Conservation (phyloP, 2,797 vertebrate genomes). For the Urophycis tenuis region DNA sequence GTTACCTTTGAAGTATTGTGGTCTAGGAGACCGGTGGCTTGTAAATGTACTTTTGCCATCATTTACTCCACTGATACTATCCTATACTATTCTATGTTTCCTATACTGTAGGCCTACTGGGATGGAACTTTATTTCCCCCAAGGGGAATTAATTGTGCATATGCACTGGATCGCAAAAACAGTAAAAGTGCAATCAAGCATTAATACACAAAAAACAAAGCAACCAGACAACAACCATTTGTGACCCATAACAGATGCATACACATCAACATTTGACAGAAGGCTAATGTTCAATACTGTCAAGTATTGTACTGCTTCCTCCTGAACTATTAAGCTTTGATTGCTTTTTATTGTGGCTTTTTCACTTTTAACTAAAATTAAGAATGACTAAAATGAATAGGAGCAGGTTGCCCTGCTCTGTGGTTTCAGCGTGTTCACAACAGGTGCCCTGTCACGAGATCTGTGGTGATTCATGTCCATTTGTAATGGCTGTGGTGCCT, state of each 20-base stretch:
- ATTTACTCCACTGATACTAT: not conserved
- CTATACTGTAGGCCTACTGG: not conserved
- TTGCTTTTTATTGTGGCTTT: not conserved
- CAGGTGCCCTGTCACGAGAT: no score
- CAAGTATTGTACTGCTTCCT: not conserved
- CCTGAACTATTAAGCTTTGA: not conserved
- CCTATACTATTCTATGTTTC: not conserved
- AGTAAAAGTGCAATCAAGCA: not conserved
- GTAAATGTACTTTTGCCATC: not conserved
- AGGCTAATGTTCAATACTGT: no score
- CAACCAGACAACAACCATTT: not conserved
- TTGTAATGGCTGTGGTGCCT: no score
- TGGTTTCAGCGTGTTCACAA: no score
- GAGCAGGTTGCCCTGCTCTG: no score
- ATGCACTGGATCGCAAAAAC: not conserved
- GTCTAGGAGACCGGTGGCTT: not conserved
- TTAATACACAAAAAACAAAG: not conserved
- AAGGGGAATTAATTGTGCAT: not conserved
- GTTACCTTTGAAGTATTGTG: not conserved
- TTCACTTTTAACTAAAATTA: not conserved
- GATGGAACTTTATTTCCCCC: not conserved
- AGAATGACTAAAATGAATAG: no score
- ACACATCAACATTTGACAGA: no score
- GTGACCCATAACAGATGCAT: not conserved
- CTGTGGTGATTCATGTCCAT: no score